phyloP scores from a whole-genome alignment of 2,888 invertebrate genomes.

The Galerucella calmariensis region DNA sequence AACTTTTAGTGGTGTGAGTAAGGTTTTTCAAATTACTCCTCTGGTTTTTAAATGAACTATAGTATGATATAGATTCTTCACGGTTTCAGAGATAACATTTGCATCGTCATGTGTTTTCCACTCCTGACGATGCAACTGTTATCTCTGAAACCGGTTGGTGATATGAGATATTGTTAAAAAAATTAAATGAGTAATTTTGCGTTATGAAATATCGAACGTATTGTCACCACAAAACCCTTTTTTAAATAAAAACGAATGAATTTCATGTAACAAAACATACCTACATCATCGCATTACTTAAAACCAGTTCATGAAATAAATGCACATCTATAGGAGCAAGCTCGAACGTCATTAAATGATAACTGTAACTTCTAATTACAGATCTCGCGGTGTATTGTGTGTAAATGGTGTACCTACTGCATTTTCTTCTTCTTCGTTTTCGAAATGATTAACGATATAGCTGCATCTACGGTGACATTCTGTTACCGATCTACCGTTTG shows the following conservation, averaged over 20 bases:
- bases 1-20: no score
- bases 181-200: no score
- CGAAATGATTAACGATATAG: conserved; percentile 50
- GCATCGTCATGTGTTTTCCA: no score
- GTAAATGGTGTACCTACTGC: conserved; percentile 53
- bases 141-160: no score
- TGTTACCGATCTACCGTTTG: conserved; percentile 39
- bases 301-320: conserved; percentile 40
- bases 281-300: conserved; percentile 24
- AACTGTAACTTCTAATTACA: conserved; percentile 60
- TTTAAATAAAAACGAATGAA: neutral
- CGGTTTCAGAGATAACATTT: no score
- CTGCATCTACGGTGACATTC: conserved; percentile 28
- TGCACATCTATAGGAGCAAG: conserved; percentile 20
- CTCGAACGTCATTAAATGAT: conserved; percentile 56
- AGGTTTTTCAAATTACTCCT: no score
- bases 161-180: no score
- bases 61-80: no score
- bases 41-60: no score
- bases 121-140: no score
- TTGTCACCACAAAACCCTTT: neutral
- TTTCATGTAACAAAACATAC: neutral
- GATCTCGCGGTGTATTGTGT: conserved; percentile 58
- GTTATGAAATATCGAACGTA: no score
- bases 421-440: conserved; percentile 46